Evolutionary conservation across 2,113 vertebrate species (phyloP), one percentile per base, ranked within the genome.

Genomic region (Thunnus thynnus): DNA sequence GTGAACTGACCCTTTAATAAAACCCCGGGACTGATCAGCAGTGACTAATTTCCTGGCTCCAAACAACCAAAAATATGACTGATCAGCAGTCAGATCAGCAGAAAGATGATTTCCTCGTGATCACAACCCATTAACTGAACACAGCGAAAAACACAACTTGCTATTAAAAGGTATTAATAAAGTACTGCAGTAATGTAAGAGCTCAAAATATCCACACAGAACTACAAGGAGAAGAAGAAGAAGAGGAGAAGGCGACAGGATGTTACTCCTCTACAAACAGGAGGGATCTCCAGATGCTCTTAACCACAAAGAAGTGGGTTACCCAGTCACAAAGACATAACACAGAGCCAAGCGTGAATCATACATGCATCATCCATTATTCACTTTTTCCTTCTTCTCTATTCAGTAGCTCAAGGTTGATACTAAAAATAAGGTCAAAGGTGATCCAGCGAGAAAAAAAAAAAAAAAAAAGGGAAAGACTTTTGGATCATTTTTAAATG

Each of bases 291-390:
- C 64, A 80, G 77, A 79, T 82, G 86, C 70, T 82, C 86, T 67
- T 57, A 87, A 68, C 78, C 80, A 66, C 81, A 81, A 48, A 71
- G 67, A 92, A 89, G 63, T 89, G 67, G 58, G 90, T 91, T 88
- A 86, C 81, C 76, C 85, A 91, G 85, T 88, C 88, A 88, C 82
- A 83, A 78, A 78, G 73, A 85, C 30, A 55, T 8, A 70, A 55
- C 66, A 63, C 32, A 67, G 51, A 83, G 66, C 55, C 60, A 32
- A 54, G 63, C 72, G 81, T 83, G 73, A 86, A 88, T 91, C 86
- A 84, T 72, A 71, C 17, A 89, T 83, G 70, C 25, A 72, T 57
- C 57, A 86, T 90, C 61, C 60, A 72, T 90, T 76, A 84, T 76
- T 90, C 79, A 83, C 20, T 25, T 76, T 76, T 61, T 65, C 75